Evolutionary conservation across 2,797 vertebrate genomes (phyloP), one percentile per base, ranked within the genome.

Genomic region (Decapterus maruadsi): DNA sequence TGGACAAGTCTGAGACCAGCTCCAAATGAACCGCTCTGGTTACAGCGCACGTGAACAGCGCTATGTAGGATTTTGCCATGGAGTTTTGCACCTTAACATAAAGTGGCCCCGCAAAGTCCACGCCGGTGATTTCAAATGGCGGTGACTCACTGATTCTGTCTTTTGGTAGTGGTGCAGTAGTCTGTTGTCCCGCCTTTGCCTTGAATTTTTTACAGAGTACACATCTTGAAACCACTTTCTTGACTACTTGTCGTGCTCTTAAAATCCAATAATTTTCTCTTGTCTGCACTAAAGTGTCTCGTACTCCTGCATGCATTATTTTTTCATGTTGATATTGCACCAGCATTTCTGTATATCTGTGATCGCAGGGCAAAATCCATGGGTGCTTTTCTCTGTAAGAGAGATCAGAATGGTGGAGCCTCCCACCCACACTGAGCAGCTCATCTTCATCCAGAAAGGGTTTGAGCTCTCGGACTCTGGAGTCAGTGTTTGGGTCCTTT

Each of bases 341-440:
- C 48, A 81, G 40, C 56, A 76, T 56, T 42, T 80, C 53, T 54
- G 82, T 53, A 36, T 51, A 77, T 63, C 42, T 63, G 64, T 84
- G 59, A 7, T 48, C 19, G 5, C 6, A 12, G 16, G 45, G 40
- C 17, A 53, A 8, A 51, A 43, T 34, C 31, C 31, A 60, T 0
- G 58, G 36, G 0, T 71, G 58, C 17, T 29, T 26, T 19, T 72
- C 48, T 11, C 48, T 71, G 58, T 42, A 71, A 20, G 16, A 6
- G 5, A 71, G 6, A 8, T 71, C 38, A 8, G 58, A 62, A 7
- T 43, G 36, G 6, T 53, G 57, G 1, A 71, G 57, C 22, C 51
- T 54, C 26, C 51, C 51, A 26, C 51, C 51, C 51, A 54, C 20
- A 54, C 51, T 26, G 22, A 54, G 51, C 22, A 29, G 22, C 22